phyloP scores from a whole-genome alignment of 2,888 invertebrate species.

The Neoaliturus tenellus region DNA sequence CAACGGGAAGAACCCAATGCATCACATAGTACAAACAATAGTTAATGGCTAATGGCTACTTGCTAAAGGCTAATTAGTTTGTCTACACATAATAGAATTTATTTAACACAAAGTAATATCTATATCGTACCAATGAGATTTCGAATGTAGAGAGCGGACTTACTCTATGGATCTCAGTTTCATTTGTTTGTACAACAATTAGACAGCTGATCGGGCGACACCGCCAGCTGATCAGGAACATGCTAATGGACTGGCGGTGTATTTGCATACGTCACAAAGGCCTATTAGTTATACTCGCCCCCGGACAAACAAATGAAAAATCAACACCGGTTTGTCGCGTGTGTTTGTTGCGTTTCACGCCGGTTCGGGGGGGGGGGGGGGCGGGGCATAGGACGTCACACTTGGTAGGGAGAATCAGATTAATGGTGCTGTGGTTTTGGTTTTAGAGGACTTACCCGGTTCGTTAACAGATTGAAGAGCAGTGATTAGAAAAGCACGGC shows the following conservation, averaged over 20 bases:
- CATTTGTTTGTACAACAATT: background rate
- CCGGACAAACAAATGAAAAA: slow-evolving; percentile 45
- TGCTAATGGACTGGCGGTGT: slow-evolving; percentile 42
- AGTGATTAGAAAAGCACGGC: too few relatives aligned
- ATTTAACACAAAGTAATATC: too few relatives aligned
- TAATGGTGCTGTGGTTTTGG: background rate
- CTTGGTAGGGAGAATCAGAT: background rate
- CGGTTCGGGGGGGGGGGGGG: background rate
- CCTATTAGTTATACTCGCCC: slow-evolving; percentile 46
- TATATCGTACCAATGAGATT: too few relatives aligned
- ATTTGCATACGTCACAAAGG: slow-evolving; percentile 52
- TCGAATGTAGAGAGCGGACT: too few relatives aligned
- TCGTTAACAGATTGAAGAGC: background rate
- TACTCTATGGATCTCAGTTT: too few relatives aligned
- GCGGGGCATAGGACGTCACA: background rate
- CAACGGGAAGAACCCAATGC: too few relatives aligned
- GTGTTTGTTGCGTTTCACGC: background rate
- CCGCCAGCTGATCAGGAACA: slow-evolving; percentile 31
- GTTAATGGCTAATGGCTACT: too few relatives aligned
- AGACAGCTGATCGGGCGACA: slow-evolving; percentile 17
- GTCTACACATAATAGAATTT: too few relatives aligned
- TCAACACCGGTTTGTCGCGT: slow-evolving; percentile 26
- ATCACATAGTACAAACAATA: too few relatives aligned
- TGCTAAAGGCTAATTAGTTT: too few relatives aligned
- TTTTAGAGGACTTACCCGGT: background rate